Evolutionary conservation across 2,797 vertebrate species (phyloP).

Genomic region (Myoxocephalus aenaeus): DNA sequence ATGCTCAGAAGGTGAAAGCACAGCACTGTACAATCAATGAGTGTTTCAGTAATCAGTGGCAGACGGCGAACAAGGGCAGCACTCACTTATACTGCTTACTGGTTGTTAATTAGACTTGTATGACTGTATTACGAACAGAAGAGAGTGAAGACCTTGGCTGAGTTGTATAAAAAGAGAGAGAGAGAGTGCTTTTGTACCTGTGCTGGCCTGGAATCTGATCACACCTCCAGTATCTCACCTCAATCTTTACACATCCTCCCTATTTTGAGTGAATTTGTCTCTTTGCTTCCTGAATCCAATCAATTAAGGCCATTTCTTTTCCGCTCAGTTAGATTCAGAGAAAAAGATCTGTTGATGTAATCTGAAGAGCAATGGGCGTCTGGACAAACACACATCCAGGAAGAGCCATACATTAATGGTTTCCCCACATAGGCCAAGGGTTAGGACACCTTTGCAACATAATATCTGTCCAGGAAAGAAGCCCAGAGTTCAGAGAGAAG

Average conservation of each 20-base stretch:
- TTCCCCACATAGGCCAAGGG: neutral
- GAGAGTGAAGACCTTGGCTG: neutral
- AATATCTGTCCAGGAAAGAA: slow-evolving; percentile 2
- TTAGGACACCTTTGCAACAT: neutral
- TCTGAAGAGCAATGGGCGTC: slow-evolving; percentile 20
- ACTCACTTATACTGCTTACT: neutral
- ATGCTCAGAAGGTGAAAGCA: slow-evolving; percentile 48
- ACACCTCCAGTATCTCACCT: slow-evolving; percentile 12
- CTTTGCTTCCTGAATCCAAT: slow-evolving; percentile 20
- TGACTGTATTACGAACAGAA: neutral
- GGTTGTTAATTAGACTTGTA: slow-evolving; percentile 20
- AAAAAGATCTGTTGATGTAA: slow-evolving; percentile 22
- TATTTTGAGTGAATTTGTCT: neutral
- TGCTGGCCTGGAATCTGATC: slow-evolving; percentile 6
- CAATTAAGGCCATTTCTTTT: neutral
- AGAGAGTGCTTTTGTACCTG: neutral
- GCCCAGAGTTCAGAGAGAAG: slow-evolving; percentile 10
- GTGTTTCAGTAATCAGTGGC: slow-evolving; percentile 37
- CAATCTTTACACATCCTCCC: slow-evolving; percentile 5
- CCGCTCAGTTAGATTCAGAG: slow-evolving; percentile 4
- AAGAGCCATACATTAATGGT: neutral
- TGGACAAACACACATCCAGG: slow-evolving; percentile 19
- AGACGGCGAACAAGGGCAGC: neutral
- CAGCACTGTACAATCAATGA: slow-evolving; percentile 39
- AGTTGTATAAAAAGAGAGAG: neutral